Conservation (phyloP, 2,797 vertebrate species). For the Sebastes iracundus region DNA sequence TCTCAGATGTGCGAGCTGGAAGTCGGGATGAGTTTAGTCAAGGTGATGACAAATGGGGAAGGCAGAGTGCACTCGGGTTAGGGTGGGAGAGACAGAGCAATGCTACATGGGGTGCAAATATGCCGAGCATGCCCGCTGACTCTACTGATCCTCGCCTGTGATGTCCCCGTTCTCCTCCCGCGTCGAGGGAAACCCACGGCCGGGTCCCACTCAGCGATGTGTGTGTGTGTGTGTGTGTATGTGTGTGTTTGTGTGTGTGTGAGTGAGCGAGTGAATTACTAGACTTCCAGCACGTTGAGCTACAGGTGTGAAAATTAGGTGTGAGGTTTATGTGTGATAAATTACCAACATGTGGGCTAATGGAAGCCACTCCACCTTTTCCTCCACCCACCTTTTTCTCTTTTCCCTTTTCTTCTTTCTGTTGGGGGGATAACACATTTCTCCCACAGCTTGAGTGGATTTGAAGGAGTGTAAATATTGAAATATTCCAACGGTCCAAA, state of each 20-base stretch:
- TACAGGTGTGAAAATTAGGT: slow-evolving; percentile 88
- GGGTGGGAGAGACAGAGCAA: slow-evolving; percentile 41
- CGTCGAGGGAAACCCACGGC: slow-evolving; percentile 8
- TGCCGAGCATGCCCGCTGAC: slow-evolving; percentile 59
- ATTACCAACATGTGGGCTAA: slow-evolving; percentile 86
- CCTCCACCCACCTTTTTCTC: slow-evolving; percentile 40
- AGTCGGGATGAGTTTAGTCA: slow-evolving; percentile 67
- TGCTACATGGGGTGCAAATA: slow-evolving; percentile 73
- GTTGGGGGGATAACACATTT: slow-evolving; percentile 65
- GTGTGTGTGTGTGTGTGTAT: slow-evolving; percentile 18
- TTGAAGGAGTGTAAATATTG: slow-evolving; percentile 68
- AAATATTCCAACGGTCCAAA: slow-evolving; percentile 58
- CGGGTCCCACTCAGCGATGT: slow-evolving; percentile 4
- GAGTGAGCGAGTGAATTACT: slow-evolving; percentile 69
- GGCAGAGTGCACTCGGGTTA: slow-evolving; percentile 3
- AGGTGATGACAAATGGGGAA: slow-evolving; percentile 68
- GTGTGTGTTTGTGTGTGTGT: neutral
- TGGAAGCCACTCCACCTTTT: slow-evolving; percentile 71
- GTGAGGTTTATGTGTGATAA: slow-evolving; percentile 88
- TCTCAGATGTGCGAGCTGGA: slow-evolving; percentile 60
- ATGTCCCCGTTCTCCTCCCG: slow-evolving; percentile 31
- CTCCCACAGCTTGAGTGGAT: slow-evolving; percentile 72
- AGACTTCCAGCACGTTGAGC: slow-evolving; percentile 73
- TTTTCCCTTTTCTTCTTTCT: slow-evolving; percentile 49
- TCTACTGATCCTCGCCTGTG: slow-evolving; percentile 57